Evolutionary conservation across 2,888 invertebrate species (phyloP).

Genomic region (Eupithecia tripunctaria): DNA sequence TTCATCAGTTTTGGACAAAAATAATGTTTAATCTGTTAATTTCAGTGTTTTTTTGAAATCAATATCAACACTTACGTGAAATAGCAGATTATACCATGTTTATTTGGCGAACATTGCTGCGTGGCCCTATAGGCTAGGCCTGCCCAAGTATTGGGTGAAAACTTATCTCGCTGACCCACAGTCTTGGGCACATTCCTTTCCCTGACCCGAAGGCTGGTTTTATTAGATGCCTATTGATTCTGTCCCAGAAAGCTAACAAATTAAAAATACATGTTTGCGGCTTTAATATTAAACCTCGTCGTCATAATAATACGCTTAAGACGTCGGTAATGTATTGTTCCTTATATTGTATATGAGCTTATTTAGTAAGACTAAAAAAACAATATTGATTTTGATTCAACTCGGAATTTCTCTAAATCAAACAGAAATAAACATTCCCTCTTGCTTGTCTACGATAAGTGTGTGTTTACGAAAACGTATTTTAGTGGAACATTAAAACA

Average conservation of each 20-base stretch:
- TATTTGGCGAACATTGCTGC: not conserved
- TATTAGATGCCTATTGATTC: not conserved
- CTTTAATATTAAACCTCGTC: not conserved
- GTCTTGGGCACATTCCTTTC: slow-evolving; percentile 9
- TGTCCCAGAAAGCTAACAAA: not conserved
- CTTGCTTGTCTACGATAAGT: no score
- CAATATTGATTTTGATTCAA: no score
- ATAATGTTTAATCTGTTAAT: not conserved
- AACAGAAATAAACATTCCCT: no score
- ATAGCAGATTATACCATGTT: not conserved
- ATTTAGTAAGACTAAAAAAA: no score
- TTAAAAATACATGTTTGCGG: not conserved
- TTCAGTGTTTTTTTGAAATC: not conserved
- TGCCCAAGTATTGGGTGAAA: not conserved
- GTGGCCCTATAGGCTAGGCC: not conserved
- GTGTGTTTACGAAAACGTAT: not conserved
- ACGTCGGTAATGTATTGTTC: not conserved
- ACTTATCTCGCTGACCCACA: slow-evolving; percentile 7
- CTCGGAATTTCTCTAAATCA: no score
- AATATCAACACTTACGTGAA: not conserved
- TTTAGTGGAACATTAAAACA: no score
- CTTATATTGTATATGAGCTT: not conserved
- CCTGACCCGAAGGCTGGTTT: slow-evolving; percentile 3
- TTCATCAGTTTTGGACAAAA: not conserved
- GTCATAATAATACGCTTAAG: not conserved